A percentile compares a stretch with the other conserved stretches of the same genome.
These are phyloP conservation scores for Eupristina koningsbergeri DNA, from an alignment of 1,140 invertebrate species.

Conservation along the genomic window DNA sequence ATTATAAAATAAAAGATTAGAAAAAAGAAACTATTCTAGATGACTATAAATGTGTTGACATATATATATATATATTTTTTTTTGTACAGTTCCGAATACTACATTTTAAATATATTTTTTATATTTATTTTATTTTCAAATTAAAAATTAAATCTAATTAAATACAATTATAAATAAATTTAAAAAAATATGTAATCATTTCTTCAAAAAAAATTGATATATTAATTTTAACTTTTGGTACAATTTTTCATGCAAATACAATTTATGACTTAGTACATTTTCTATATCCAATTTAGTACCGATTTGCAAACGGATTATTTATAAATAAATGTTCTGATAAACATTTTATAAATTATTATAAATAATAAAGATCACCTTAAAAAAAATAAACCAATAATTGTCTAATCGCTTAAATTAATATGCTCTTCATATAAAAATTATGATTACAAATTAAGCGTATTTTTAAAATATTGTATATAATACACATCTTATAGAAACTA, in stretches of 20 bases:
- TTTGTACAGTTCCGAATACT: conserved; percentile 13
- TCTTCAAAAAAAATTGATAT: not conserved
- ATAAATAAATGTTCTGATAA: too few relatives aligned
- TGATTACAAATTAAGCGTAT: conserved; percentile 38
- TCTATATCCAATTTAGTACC: too few relatives aligned
- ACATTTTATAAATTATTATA: too few relatives aligned
- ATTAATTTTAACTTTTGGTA: not conserved
- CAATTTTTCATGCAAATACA: too few relatives aligned
- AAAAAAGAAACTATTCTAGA: conserved; percentile 42
- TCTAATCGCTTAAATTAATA: conserved; percentile 24
- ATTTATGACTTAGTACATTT: too few relatives aligned
- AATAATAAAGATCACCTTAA: too few relatives aligned
- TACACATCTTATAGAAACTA: not conserved
- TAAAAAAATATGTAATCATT: not conserved
- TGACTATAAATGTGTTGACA: conserved; percentile 38
- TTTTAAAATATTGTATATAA: conserved; percentile 28
- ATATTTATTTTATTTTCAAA: too few relatives aligned
- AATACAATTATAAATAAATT: not conserved
- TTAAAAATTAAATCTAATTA: too few relatives aligned
- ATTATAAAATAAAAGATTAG: not conserved
- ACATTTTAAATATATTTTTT: conserved; percentile 25
- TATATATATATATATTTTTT: conserved; percentile 18
- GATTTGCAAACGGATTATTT: too few relatives aligned
- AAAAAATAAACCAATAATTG: too few relatives aligned
- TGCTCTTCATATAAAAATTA: conserved; percentile 11